Evolutionary conservation across 2,888 invertebrate species (phyloP).

Genomic region (Amphiduros pacificus): DNA sequence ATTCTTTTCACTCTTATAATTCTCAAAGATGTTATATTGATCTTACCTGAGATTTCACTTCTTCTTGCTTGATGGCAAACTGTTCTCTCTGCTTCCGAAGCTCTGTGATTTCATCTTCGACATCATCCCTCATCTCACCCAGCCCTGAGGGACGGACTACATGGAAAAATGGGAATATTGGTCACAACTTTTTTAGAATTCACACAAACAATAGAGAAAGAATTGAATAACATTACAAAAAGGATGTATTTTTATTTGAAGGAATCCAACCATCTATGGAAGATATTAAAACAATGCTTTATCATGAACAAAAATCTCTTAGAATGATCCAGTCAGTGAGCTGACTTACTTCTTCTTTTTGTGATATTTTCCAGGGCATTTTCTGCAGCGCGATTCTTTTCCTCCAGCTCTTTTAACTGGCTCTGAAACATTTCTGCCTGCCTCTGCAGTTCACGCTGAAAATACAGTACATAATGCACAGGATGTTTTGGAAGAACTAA

Average conservation of each 20-base stretch:
- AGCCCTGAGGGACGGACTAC: constrained; percentile 2
- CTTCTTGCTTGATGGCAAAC: constrained; percentile 2
- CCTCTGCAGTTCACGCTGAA: constrained; percentile 8
- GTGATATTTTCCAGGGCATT: neutral
- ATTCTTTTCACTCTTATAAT: neutral
- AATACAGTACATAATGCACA: too few relatives aligned
- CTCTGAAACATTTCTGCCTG: constrained; percentile 8
- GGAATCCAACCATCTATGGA: neutral
- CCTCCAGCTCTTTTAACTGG: constrained; percentile 7
- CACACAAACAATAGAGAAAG: too few relatives aligned
- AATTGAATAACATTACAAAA: neutral
- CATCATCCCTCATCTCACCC: constrained; percentile 9
- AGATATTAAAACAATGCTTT: too few relatives aligned
- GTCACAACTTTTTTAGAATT: too few relatives aligned
- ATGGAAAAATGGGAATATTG: neutral
- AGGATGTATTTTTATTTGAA: neutral
- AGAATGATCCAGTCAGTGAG: too few relatives aligned
- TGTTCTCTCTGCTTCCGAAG: constrained; percentile 10
- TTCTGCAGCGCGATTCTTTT: constrained; percentile 1
- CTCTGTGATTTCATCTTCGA: neutral
- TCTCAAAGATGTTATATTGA: neutral
- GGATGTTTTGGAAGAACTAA: too few relatives aligned
- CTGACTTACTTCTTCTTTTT: neutral
- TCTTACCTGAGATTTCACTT: neutral
- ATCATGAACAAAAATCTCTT: too few relatives aligned